Evolutionary conservation across 1,140 invertebrate species (phyloP).

Genomic region (Micrasema longulum): DNA sequence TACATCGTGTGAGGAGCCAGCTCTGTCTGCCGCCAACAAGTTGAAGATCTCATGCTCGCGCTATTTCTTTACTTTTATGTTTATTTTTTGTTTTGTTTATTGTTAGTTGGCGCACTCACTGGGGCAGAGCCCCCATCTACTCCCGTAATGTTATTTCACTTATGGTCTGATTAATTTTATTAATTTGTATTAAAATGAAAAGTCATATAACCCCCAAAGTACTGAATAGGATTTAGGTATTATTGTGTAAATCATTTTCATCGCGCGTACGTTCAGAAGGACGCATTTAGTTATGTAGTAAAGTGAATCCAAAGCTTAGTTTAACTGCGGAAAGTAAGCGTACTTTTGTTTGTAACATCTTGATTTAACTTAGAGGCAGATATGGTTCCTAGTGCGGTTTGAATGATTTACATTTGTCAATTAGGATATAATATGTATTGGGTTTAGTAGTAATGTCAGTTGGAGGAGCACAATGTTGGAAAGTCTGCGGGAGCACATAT

Average conservation of each 20-base stretch:
- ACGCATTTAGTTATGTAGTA: conserved; percentile 69
- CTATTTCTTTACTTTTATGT: conserved; percentile 66
- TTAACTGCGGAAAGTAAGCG: conserved; percentile 58
- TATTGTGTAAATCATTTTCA: conserved; percentile 50
- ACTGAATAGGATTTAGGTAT: conserved; percentile 64
- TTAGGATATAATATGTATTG: conserved; percentile 62
- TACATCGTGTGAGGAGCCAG: conserved; percentile 84
- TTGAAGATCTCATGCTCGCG: conserved; percentile 62
- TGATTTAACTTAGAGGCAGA: conserved; percentile 67
- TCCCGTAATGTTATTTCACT: conserved; percentile 52
- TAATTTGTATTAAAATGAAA: conserved; percentile 53
- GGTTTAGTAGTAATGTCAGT: conserved; percentile 37
- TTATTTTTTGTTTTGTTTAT: conserved; percentile 60
- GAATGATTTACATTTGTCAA: conserved; percentile 68
- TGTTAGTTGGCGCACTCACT: conserved; percentile 50
- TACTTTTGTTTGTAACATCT: conserved; percentile 60
- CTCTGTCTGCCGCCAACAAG: conserved; percentile 60
- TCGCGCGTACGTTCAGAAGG: conserved; percentile 55
- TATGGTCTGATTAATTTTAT: conserved; percentile 55
- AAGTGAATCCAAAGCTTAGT: conserved; percentile 69
- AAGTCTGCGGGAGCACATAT: conserved; percentile 45
- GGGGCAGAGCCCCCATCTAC: conserved; percentile 44
- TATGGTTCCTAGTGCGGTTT: conserved; percentile 70
- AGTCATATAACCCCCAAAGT: conserved; percentile 60
- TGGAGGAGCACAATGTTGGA: conserved; percentile 3